Evolutionary conservation across 2,113 vertebrate genomes (phyloP), one percentile per base, ranked within the genome.

Genomic region (Apus apus): DNA sequence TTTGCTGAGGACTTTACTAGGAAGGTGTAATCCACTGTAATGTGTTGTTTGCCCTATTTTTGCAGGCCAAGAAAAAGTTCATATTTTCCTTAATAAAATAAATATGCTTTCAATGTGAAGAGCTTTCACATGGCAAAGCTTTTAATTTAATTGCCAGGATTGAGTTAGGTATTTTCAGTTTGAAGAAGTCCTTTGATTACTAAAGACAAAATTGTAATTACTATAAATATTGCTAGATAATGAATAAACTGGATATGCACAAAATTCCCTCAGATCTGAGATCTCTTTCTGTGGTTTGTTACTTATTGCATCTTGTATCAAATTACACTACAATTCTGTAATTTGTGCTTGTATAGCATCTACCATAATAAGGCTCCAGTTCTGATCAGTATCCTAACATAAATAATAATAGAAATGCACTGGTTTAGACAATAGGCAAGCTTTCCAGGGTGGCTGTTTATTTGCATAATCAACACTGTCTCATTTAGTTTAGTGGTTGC

Each of bases 391-490:
- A 85, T 92, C 70, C 13, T 50, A 85, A 43, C 22, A 72, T 40
- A 94, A 90, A 90, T 81, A 95, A 81, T 56, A 57, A 25, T 21
- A 65, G 23, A 84, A 81, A 90, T 66, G 22, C 30, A 26, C 64
- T 51, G 23, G 8, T 88, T 78, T 81, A 90, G 68, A 81, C 68
- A 88, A 75, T 7, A 71, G 30, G 36, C 21, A 73, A 56, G 71
- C 26, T 96, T 94, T 86, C 50, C 54, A 96, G 25, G 4, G 11
- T 72, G 25, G 17, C 18, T 85, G 45, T 71, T 90, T 85, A 73
- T 94, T 90, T 92, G 76, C 73, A 89, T 85, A 93, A 95, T 81
- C 61, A 89, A 75, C 80, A 72, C 32, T 30, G 50, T 82, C 72
- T 95, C 65, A 11, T 93, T 89, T 86, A 88, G 36, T 77, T 84